phyloP scores from a whole-genome alignment of 2,888 invertebrate species.

The Ophioninae sp. region DNA sequence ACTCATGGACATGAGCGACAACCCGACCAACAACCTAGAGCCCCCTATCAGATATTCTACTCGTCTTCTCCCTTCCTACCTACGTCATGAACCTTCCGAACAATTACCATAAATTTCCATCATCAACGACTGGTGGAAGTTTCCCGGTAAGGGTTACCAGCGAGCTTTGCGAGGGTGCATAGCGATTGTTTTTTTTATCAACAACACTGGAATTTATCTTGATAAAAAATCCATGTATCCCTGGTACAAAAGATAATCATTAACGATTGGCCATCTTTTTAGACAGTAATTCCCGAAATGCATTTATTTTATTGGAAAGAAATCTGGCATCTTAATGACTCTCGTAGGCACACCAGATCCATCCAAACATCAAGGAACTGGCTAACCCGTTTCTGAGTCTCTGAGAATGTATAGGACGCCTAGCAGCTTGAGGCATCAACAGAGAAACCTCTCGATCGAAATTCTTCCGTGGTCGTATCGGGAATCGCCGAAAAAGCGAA shows the following conservation, averaged over 20 bases:
- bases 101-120: constrained; percentile 1
- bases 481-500: not conserved
- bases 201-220: not conserved
- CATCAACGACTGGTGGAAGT: not conserved
- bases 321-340: not conserved
- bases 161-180: not conserved
- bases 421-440: not conserved
- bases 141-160: not conserved
- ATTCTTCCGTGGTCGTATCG: not conserved
- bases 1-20: not conserved
- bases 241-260: not conserved
- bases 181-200: too few species aligned
- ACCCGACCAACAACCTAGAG: not conserved
- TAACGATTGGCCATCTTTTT: not conserved
- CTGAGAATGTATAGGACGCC: not conserved
- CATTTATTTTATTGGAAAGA: not conserved
- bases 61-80: not conserved
- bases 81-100: not conserved
- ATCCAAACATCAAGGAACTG: not conserved
- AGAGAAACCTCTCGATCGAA: not conserved
- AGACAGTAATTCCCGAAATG: too few species aligned
- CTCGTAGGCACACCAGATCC: not conserved
- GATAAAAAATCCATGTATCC: not conserved
- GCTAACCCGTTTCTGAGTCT: not conserved
- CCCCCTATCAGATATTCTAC: not conserved